Evolutionary conservation across 2,888 invertebrate species (phyloP), one percentile per base, ranked within the genome.

Genomic region (Tachystola acroxantha): DNA sequence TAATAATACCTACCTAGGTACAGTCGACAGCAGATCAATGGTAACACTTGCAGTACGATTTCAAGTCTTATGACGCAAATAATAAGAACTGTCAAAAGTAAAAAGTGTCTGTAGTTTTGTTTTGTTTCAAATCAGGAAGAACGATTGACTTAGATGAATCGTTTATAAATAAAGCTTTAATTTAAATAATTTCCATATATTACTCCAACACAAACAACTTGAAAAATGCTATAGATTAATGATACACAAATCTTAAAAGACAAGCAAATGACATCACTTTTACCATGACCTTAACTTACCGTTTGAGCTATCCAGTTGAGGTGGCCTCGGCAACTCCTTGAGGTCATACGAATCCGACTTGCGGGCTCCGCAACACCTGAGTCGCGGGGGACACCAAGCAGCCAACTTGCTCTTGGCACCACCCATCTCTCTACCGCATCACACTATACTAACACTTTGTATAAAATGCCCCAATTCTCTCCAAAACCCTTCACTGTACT

Each of bases 291-390:
- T 24, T 24, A n/a, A 72, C 77, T 59, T 74, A 81, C 79, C 73
- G 43, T 59, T 66, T n/a, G 73, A 65, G 33, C 44, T 43, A 38
- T 69, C 71, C 46, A 72, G 54, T 34, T 53, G 59, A 4, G 78
- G 82, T 20, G 84, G 85, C 38, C 80, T 64, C 12, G 85, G 85
- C 37, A 85, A 43, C 38, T 78, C 79, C 50, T 64, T 74, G 12
- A 82, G 57, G 48, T 84, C 82, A 34, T 81, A 78, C 1, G 79
- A 75, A 29, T 72, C 73, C 0, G 64, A 54, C 32, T 51, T 62
- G 22, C 50, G 44, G 16, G 53, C 34, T 24, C 63, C 59, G 42
- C 76, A 76, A 47, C 78, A 79, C 20, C 44, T 31, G 34, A 70
- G 69, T 24, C 62, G 47, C 9, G 63, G 52, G 1, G 66, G 63